These are phyloP conservation scores for Leptinotarsa rubiginosa DNA, from an alignment of 2,888 invertebrate species.

Conservation along the genomic window DNA sequence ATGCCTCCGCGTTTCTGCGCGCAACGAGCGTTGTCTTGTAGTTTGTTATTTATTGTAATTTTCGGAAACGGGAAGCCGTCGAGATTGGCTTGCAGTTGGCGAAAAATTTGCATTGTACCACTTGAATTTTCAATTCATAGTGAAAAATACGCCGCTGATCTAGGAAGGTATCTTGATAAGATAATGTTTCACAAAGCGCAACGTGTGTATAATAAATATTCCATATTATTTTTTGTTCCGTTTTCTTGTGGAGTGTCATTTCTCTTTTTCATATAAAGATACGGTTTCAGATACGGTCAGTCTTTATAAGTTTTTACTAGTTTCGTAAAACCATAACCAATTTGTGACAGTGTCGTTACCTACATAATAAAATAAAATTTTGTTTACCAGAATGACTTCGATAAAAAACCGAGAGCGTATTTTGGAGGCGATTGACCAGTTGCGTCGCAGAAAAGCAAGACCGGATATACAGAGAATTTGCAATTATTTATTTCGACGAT, in stretches of 20 bases:
- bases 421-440: conserved; percentile 86
- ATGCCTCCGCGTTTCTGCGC: conserved; percentile 52
- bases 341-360: conserved; percentile 10
- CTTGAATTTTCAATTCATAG: conserved; percentile 4
- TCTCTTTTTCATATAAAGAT: conserved; percentile 20
- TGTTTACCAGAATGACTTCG: conserved; percentile 55
- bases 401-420: conserved; percentile 80
- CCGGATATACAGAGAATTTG: conserved; percentile 87
- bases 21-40: conserved; percentile 47
- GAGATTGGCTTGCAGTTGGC: neutral
- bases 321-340: conserved; percentile 2
- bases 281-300: conserved; percentile 3
- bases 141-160: conserved; percentile 22
- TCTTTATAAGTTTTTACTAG: conserved; percentile 8
- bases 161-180: conserved; percentile 23
- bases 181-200: conserved; percentile 30
- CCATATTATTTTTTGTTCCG: conserved; percentile 24
- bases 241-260: conserved; percentile 14
- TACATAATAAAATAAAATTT: conserved; percentile 24
- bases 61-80: conserved; percentile 6
- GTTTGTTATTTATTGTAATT: conserved; percentile 33
- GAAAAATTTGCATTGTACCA: conserved; percentile 5
- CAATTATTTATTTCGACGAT: conserved; percentile 82
- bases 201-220: conserved; percentile 26
- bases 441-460: conserved; percentile 85